Evolutionary conservation across 2,888 invertebrate genomes (phyloP), one percentile per base, ranked within the genome.

Genomic region (Hedya salicella): DNA sequence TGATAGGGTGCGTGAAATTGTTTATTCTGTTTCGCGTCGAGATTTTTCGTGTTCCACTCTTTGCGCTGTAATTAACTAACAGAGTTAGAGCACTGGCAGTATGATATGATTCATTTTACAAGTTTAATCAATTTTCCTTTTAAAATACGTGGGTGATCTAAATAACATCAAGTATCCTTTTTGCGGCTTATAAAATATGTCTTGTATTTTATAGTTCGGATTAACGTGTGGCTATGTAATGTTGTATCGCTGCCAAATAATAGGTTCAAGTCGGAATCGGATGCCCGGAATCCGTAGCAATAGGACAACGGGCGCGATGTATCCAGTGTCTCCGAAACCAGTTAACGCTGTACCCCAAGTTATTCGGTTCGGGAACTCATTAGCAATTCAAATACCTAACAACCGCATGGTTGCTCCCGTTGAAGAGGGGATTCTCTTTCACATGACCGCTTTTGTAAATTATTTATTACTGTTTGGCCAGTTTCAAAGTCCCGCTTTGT

Each of bases 361-460:
- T 86, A 86, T 86, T 85, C 83, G 81, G 79, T 80, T 79, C 80
- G 79, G 82, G 79, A 81, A 85, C 80, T 86, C 84, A 90, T 89
- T 89, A 90, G 87, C 88, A 89, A 89, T 88, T 88, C 88, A 89
- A 89, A 90, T 89, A 87, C 80, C 82, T 84, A 86, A 85, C 87
- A 82, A 83, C 80, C 84, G 83, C 85, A 80, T 83, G 82, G 82
- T 78, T 79, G 77, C 80, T 78, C 71, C 82, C 75, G 73, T 79
- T 75, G 80, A 82, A 81, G 79, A 81, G 82, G 78, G 82, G 79
- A 83, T 83, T 78, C 85, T 84, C 86, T 87, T 86, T 85, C 87
- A 87, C 88, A 87, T 87, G 87, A 85, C 83, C 82, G 88, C 88
- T 79, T 88, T 87, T 87, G 86, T 88, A 87, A 88, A 87, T 89